Percentiles rank a stretch among this genome's conserved stretches.
Conservation (phyloP, 2,113 vertebrate species). For the Pseudorasbora parva region DNA sequence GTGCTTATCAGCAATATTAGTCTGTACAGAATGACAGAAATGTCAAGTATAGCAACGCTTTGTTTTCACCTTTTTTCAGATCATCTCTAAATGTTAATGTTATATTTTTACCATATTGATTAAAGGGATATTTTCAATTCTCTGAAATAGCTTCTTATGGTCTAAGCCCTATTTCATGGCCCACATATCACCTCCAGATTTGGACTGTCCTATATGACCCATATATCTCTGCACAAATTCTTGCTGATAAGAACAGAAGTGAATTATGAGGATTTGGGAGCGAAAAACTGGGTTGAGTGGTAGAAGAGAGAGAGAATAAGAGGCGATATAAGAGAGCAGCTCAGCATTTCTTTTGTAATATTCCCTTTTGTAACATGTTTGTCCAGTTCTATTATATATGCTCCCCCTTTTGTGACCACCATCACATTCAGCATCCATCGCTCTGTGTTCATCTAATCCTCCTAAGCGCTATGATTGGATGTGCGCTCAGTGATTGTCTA, state of each 20-base stretch:
- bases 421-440: constrained; percentile 66
- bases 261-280: constrained; percentile 22
- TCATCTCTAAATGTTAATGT: background rate
- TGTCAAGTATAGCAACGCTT: background rate
- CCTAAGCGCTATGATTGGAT: constrained; percentile 44
- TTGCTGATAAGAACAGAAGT: constrained; percentile 30
- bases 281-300: background rate
- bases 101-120: background rate
- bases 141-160: background rate
- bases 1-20: background rate
- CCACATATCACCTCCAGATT: constrained; percentile 31
- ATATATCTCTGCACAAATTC: constrained; percentile 27
- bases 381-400: constrained; percentile 42
- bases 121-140: background rate
- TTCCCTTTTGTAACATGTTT: constrained; percentile 61
- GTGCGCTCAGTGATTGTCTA: constrained; percentile 52
- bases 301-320: constrained; percentile 25
- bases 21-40: background rate
- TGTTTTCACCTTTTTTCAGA: background rate
- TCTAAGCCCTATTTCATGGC: background rate
- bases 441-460: constrained; percentile 64
- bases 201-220: constrained; percentile 24
- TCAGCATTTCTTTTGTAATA: constrained; percentile 67
- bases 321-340: constrained; percentile 50
- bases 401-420: constrained; percentile 64